Conservation (phyloP, 1,140 invertebrate genomes). For the Thrips palmi region DNA sequence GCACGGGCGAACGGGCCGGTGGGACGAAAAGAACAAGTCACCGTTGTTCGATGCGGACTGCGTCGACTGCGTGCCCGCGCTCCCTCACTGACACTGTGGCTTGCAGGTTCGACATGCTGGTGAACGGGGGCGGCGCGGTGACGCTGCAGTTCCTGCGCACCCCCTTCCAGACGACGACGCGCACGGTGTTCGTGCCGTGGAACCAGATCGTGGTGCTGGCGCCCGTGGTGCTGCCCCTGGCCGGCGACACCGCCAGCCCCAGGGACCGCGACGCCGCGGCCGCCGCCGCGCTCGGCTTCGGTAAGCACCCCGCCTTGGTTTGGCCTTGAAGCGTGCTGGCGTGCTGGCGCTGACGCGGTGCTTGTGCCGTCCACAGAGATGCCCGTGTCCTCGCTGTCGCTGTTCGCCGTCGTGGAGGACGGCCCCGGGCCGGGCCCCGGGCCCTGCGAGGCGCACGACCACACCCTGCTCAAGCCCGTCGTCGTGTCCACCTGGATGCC, state of each 20-base stretch:
- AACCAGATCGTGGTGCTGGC: constrained; percentile 85
- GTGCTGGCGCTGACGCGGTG: background rate
- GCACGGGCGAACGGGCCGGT: too few relatives aligned
- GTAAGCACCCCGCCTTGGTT: constrained; percentile 9
- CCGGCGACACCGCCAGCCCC: constrained; percentile 34
- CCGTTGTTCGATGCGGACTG: too few relatives aligned
- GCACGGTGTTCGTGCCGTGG: constrained; percentile 85
- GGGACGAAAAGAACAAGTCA: too few relatives aligned
- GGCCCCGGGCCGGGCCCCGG: constrained; percentile 18
- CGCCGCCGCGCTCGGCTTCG: constrained; percentile 12
- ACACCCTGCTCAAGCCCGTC: constrained; percentile 58
- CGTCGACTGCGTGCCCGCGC: too few relatives aligned
- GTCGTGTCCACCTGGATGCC: constrained; percentile 73
- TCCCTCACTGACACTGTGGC: too few relatives aligned
- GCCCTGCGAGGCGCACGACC: constrained; percentile 70
- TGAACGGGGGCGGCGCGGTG: constrained; percentile 96
- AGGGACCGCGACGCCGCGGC: constrained; percentile 13
- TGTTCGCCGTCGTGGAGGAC: too few relatives aligned
- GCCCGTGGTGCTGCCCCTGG: constrained; percentile 69
- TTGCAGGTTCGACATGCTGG: constrained; percentile 89
- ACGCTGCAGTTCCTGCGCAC: constrained; percentile 88
- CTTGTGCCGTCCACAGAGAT: background rate
- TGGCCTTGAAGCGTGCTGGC: background rate
- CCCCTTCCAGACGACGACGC: constrained; percentile 69
- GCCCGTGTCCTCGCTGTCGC: too few relatives aligned